phyloP scores from a whole-genome alignment of 92 coral and sea anemone species.

The Parazoanthus atlanticus region DNA sequence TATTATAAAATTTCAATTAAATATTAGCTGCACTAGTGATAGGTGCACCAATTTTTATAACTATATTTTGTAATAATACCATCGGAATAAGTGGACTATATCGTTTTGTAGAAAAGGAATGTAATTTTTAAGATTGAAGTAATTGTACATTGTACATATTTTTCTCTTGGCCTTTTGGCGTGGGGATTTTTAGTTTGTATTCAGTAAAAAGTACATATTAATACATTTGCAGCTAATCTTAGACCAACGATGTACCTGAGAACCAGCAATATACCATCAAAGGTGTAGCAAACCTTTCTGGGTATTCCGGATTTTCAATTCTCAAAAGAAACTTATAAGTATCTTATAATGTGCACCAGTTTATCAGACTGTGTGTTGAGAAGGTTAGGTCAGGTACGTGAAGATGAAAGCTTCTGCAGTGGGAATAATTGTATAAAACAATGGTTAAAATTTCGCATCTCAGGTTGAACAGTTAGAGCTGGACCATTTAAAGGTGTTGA shows the following conservation, averaged over 20 bases:
- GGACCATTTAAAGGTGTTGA: background rate
- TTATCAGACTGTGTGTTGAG: background rate
- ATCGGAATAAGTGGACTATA: conserved; percentile 17
- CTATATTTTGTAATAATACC: conserved; percentile 17
- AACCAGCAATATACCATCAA: background rate
- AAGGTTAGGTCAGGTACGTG: background rate
- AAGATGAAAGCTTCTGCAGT: background rate
- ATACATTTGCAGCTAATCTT: background rate
- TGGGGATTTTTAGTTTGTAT: conserved; percentile 20
- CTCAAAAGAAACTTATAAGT: background rate
- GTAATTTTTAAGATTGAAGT: conserved; percentile 26
- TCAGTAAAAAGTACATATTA: background rate
- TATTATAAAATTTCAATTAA: conserved; percentile 18
- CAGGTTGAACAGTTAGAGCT: conserved; percentile 3
- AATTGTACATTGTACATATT: conserved; percentile 43
- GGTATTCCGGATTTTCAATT: background rate
- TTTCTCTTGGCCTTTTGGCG: conserved; percentile 27
- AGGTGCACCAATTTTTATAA: conserved; percentile 25
- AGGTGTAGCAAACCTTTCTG: background rate
- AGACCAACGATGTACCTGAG: background rate
- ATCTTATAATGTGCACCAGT: background rate
- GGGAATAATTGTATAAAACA: background rate
- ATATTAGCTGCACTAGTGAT: conserved; percentile 21
- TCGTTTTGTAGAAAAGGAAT: conserved; percentile 28
- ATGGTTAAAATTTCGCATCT: conserved; percentile 8